These are phyloP conservation scores for Scylla paramamosain DNA, from an alignment of 1,140 invertebrate genomes.

Conservation along the genomic window DNA sequence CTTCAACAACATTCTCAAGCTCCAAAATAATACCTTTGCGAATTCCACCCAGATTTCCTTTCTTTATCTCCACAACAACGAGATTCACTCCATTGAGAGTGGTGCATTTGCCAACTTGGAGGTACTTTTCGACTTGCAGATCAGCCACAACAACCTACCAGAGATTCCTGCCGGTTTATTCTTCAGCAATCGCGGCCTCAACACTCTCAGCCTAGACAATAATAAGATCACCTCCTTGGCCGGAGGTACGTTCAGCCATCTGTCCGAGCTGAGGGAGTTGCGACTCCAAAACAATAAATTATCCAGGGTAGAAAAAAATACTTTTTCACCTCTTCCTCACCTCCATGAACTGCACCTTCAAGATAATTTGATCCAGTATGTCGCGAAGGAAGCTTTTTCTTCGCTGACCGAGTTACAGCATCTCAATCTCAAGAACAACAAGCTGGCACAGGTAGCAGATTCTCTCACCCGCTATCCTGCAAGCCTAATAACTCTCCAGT, in stretches of 20 bases:
- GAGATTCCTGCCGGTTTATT: constrained; percentile 88
- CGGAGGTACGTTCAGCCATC: constrained; percentile 88
- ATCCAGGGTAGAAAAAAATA: constrained; percentile 86
- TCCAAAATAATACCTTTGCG: constrained; percentile 89
- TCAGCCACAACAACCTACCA: constrained; percentile 92
- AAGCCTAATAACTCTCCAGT: constrained; percentile 90
- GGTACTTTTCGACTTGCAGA: constrained; percentile 90
- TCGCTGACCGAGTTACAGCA: constrained; percentile 91
- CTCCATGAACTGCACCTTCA: constrained; percentile 92
- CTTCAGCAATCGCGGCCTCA: constrained; percentile 86
- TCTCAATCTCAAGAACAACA: constrained; percentile 92
- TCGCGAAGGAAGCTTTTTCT: constrained; percentile 91
- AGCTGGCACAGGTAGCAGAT: constrained; percentile 87
- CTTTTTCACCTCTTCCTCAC: constrained; percentile 89
- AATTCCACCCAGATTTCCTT: constrained; percentile 89
- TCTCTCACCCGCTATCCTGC: constrained; percentile 85
- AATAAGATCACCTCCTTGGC: constrained; percentile 92
- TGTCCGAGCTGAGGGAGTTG: constrained; percentile 89
- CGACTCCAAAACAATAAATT: constrained; percentile 92
- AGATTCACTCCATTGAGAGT: constrained; percentile 88
- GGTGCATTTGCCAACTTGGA: constrained; percentile 87
- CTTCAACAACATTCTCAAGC: constrained; percentile 93
- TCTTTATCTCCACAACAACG: constrained; percentile 93
- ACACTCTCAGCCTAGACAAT: constrained; percentile 93
- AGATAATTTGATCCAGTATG: constrained; percentile 90